Evolutionary conservation across 2,888 invertebrate genomes (phyloP).

Genomic region (Arrhopalites spinosus): DNA sequence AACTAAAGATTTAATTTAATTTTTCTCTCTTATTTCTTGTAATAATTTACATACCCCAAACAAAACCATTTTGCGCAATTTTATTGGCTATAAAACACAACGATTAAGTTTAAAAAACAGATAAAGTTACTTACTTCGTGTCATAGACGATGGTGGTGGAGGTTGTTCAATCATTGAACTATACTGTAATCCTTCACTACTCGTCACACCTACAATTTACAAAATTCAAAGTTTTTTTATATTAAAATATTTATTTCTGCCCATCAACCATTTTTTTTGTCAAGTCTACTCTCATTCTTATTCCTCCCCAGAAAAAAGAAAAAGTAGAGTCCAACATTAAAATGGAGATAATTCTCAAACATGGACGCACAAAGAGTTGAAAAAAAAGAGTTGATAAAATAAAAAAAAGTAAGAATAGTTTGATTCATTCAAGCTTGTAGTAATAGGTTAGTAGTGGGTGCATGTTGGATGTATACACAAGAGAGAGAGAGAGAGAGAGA

Average conservation of each 20-base stretch:
- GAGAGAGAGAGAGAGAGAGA: too few species aligned
- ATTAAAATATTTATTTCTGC: background rate
- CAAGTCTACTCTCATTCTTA: background rate
- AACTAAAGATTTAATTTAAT: too few species aligned
- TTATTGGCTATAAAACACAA: too few species aligned
- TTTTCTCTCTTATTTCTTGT: too few species aligned
- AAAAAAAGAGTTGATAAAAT: background rate
- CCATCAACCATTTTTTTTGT: background rate
- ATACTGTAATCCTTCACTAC: conserved; percentile 31
- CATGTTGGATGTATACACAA: too few species aligned
- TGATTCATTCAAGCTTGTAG: conserved; percentile 24
- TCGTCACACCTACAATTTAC: background rate
- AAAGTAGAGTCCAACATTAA: too few species aligned
- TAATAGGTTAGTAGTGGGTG: conserved; percentile 1
- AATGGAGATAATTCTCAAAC: too few species aligned
- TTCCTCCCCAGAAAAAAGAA: background rate
- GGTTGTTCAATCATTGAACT: conserved; percentile 36
- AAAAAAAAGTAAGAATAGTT: background rate
- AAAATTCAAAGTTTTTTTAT: too few species aligned
- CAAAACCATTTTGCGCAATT: too few species aligned
- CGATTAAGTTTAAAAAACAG: too few species aligned
- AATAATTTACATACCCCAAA: too few species aligned
- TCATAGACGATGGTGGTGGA: conserved; percentile 48
- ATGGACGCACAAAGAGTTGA: too few species aligned
- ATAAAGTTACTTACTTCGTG: conserved; percentile 36